Conservation (phyloP, 2,113 vertebrate species). For the Ochotona curzoniae region DNA sequence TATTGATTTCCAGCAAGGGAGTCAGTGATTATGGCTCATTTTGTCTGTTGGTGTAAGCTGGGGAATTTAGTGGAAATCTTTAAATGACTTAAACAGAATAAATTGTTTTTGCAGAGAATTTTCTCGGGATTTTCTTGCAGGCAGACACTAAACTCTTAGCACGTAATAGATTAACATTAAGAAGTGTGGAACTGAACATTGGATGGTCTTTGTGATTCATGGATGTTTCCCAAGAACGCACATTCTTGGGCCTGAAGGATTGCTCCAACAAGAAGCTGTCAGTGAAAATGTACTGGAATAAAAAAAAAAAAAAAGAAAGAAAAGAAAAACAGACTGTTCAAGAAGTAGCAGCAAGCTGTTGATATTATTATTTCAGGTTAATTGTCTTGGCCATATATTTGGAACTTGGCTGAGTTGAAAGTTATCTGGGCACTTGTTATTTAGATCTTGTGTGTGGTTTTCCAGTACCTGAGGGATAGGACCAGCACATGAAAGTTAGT, state of each 20-base stretch:
- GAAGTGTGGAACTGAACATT: background rate
- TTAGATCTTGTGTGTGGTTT: background rate
- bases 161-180: background rate
- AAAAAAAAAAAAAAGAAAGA: no score
- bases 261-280: background rate
- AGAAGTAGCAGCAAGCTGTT: background rate
- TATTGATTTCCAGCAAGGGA: slow-evolving; percentile 30
- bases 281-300: background rate
- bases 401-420: background rate
- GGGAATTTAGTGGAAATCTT: slow-evolving; percentile 56
- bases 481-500: background rate
- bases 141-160: background rate
- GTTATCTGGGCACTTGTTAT: background rate
- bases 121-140: background rate
- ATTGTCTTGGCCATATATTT: background rate
- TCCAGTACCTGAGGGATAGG: background rate
- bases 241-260: background rate
- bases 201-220: background rate
- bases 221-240: background rate
- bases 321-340: background rate
- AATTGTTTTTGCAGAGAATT: background rate
- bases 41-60: background rate
- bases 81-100: background rate
- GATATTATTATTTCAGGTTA: slow-evolving; percentile 13
- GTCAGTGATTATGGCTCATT: background rate